Percentiles rank a stretch among this genome's conserved stretches.
Evolutionary conservation across 2,888 invertebrate genomes (phyloP).

Genomic region (Tenthredo mesomela): DNA sequence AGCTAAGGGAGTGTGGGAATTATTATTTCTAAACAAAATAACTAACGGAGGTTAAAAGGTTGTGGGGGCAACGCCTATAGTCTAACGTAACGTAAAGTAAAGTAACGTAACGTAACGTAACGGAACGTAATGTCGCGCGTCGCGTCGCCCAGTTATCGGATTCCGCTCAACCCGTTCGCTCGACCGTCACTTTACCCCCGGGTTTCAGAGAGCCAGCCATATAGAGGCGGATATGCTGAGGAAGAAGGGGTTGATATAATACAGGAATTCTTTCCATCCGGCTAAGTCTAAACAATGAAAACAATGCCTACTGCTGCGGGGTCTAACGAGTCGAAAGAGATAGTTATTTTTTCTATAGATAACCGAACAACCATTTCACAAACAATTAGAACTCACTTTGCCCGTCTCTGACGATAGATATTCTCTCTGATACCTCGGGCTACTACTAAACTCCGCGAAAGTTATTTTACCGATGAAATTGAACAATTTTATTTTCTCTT

Average conservation of each 20-base stretch:
- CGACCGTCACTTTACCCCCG: conserved; percentile 44
- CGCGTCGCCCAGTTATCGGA: conserved; percentile 47
- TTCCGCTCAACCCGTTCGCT: conserved; percentile 51
- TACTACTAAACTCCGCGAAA: too few species aligned
- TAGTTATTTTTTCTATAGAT: not conserved
- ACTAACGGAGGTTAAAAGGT: conserved; percentile 4
- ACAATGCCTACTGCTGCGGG: not conserved
- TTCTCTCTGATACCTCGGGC: not conserved
- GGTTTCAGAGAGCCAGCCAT: not conserved
- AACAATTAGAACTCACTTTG: not conserved
- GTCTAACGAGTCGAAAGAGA: conserved; percentile 32
- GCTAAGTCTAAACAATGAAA: conserved; percentile 44
- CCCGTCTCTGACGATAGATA: not conserved
- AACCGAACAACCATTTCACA: not conserved
- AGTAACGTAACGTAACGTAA: not conserved
- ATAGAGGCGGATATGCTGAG: not conserved
- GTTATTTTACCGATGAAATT: not conserved
- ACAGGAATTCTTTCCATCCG: conserved; percentile 46
- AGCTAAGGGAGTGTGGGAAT: not conserved
- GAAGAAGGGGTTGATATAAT: conserved; percentile 8
- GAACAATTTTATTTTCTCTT: too few species aligned
- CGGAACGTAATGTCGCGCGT: too few species aligned
- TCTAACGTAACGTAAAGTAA: too few species aligned
- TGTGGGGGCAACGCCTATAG: conserved; percentile 10
- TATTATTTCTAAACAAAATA: conserved; percentile 23